Percentiles rank a stretch among this genome's conserved stretches.
Evolutionary conservation across 1,140 invertebrate species (phyloP).

Genomic region (Helicoverpa zea): DNA sequence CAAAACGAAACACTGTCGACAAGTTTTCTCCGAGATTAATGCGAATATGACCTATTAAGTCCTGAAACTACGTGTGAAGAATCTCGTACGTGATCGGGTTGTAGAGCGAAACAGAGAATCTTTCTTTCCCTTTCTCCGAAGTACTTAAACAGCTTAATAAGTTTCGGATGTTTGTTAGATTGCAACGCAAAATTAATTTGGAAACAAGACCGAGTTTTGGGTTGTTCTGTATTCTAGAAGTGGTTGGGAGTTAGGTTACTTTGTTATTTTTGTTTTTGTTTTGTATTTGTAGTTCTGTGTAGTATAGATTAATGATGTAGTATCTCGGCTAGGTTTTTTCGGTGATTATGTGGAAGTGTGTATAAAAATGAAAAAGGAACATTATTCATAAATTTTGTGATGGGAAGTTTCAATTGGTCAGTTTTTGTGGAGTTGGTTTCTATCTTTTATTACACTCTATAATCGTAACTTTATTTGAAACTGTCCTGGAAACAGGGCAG

Average conservation of each 20-base stretch:
- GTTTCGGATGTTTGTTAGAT: slow-evolving; percentile 50
- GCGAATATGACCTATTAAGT: slow-evolving; percentile 51
- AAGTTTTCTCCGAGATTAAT: slow-evolving; percentile 33
- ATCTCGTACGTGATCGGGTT: slow-evolving; percentile 30
- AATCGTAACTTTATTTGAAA: too few species aligned
- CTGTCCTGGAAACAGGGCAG: too few species aligned
- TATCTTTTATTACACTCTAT: too few species aligned
- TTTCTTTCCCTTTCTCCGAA: slow-evolving; percentile 14
- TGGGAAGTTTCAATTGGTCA: too few species aligned
- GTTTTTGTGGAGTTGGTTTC: too few species aligned
- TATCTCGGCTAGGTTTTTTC: too few species aligned
- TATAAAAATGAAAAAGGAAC: too few species aligned
- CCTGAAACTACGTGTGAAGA: slow-evolving; percentile 45
- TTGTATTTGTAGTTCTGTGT: background rate
- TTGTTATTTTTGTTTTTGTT: background rate
- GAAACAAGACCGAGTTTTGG: background rate
- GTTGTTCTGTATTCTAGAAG: slow-evolving; percentile 19
- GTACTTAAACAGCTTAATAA: slow-evolving; percentile 50
- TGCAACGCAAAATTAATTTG: slow-evolving; percentile 47
- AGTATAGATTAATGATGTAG: background rate
- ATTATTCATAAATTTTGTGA: too few species aligned
- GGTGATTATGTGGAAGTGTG: too few species aligned
- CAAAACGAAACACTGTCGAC: slow-evolving; percentile 24
- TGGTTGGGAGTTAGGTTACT: background rate
- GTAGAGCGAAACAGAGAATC: slow-evolving; percentile 15